phyloP scores from a whole-genome alignment of 1,140 invertebrate species.

The Temnothorax nylanderi region DNA sequence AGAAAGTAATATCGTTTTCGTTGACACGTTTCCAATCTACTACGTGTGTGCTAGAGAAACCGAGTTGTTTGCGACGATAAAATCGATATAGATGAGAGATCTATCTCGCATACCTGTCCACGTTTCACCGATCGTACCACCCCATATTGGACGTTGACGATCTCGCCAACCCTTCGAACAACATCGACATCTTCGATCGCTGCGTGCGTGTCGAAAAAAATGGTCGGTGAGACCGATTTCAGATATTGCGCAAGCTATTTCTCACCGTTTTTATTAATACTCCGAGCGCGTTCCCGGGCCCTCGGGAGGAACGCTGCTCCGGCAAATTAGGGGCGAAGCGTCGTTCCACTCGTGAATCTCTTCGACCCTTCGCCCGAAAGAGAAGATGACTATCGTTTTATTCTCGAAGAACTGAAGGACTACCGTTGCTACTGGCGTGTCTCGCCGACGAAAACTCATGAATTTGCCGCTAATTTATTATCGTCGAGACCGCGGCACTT shows the following conservation, averaged over 20 bases:
- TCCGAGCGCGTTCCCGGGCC: conserved; percentile 85
- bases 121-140: conserved; percentile 19
- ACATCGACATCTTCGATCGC: conserved; percentile 40
- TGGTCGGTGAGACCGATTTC: conserved; percentile 69
- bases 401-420: conserved; percentile 68
- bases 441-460: conserved; percentile 69
- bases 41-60: neutral
- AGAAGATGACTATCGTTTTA: conserved; percentile 76
- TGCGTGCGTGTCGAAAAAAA: conserved; percentile 35
- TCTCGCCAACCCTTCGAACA: conserved; percentile 25
- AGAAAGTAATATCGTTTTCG: conserved; percentile 11
- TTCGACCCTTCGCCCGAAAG: conserved; percentile 68
- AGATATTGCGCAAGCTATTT: conserved; percentile 77
- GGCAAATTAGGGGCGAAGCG: conserved; percentile 74
- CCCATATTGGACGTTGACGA: conserved; percentile 1
- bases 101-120: conserved; percentile 25
- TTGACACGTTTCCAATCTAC: conserved; percentile 23
- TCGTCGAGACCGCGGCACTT: conserved; percentile 24
- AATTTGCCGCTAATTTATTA: conserved; percentile 74
- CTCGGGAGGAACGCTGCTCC: conserved; percentile 47
- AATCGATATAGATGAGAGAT: conserved; percentile 45
- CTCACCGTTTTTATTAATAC: conserved; percentile 77
- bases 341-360: conserved; percentile 70
- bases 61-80: conserved; percentile 32
- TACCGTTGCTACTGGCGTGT: conserved; percentile 73